Evolutionary conservation across 1,140 invertebrate species (phyloP).

Genomic region (Drosophila nasuta): DNA sequence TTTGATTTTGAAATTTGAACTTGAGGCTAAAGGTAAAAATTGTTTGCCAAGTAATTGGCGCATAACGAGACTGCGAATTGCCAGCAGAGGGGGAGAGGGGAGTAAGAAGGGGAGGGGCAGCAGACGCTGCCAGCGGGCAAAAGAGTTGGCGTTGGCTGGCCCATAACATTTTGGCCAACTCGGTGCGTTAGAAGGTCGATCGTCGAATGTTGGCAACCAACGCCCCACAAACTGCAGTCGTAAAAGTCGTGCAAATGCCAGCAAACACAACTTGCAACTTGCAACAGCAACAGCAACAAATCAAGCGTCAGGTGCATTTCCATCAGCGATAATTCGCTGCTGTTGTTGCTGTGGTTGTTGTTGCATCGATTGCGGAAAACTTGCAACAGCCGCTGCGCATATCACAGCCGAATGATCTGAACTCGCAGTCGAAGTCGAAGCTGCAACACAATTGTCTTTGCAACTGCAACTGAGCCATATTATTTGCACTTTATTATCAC

Average conservation of each 20-base stretch:
- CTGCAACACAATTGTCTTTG: slow-evolving; percentile 64
- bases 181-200: slow-evolving; percentile 44
- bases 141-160: slow-evolving; percentile 54
- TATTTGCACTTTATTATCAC: slow-evolving; percentile 85
- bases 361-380: slow-evolving; percentile 77
- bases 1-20: slow-evolving; percentile 83
- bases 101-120: background rate
- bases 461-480: slow-evolving; percentile 71
- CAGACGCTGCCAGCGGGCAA: slow-evolving; percentile 38
- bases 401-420: slow-evolving; percentile 46
- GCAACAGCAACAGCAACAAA: slow-evolving; percentile 55
- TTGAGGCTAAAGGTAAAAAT: slow-evolving; percentile 84
- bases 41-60: slow-evolving; percentile 82
- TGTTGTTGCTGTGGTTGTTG: slow-evolving; percentile 42
- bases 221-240: slow-evolving; percentile 32
- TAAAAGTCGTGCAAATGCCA: slow-evolving; percentile 61
- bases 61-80: slow-evolving; percentile 69
- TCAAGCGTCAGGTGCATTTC: slow-evolving; percentile 84
- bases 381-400: slow-evolving; percentile 59
- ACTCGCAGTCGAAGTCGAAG: slow-evolving; percentile 12
- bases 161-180: slow-evolving; percentile 13
- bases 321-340: slow-evolving; percentile 82
- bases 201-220: slow-evolving; percentile 22
- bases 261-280: slow-evolving; percentile 14
- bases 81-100: background rate